A percentile compares a stretch with the other conserved stretches of the same genome.
phyloP scores from a whole-genome alignment of 2,797 vertebrate species.

The Eutrigla gurnardus region DNA sequence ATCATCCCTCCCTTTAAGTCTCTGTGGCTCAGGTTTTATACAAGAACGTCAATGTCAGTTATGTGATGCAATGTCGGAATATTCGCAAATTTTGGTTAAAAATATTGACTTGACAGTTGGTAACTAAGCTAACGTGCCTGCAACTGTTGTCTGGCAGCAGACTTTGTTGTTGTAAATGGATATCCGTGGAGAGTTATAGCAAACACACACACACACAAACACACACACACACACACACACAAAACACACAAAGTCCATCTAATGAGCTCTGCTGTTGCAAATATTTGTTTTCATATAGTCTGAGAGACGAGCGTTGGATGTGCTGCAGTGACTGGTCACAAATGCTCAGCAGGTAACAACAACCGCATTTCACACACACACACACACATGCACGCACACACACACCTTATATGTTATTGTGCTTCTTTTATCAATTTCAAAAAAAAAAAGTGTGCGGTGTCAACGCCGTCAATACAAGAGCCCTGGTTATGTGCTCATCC shows the following conservation, averaged over 20 bases:
- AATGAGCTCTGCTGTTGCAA: slow-evolving; percentile 20
- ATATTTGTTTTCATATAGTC: no score
- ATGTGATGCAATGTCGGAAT: background rate
- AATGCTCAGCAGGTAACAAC: background rate
- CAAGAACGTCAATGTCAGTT: background rate
- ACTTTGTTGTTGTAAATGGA: slow-evolving; percentile 27
- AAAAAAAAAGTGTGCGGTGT: background rate
- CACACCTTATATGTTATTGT: background rate
- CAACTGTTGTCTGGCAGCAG: slow-evolving; percentile 20
- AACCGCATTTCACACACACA: background rate
- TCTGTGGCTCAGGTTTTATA: background rate
- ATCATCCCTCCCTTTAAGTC: background rate
- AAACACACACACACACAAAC: background rate
- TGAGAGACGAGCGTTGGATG: no score
- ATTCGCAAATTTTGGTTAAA: background rate
- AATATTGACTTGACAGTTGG: slow-evolving; percentile 54
- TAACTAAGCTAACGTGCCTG: slow-evolving; percentile 37
- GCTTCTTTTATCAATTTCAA: background rate
- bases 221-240: slow-evolving; percentile 5
- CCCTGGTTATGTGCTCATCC: background rate
- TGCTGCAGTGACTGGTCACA: background rate
- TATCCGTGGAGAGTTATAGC: slow-evolving; percentile 13
- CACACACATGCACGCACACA: background rate
- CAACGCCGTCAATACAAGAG: background rate
- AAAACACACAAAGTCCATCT: slow-evolving; percentile 8